These are phyloP conservation scores for Dasypus novemcinctus DNA, from an alignment of 2,113 vertebrate species.

Conservation along the genomic window DNA sequence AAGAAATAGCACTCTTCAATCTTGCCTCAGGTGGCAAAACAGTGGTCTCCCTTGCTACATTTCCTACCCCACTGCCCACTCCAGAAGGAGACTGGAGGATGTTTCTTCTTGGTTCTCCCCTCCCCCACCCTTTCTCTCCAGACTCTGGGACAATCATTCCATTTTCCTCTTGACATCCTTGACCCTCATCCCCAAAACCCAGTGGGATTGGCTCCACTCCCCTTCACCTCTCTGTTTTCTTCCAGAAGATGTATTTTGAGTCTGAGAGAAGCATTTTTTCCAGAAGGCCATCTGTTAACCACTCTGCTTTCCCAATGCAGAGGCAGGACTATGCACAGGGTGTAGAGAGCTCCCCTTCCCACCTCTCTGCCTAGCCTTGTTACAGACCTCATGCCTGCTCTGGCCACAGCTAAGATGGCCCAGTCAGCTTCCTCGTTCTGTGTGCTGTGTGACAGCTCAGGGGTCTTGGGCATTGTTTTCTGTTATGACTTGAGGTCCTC, in stretches of 20 bases:
- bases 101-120: background rate
- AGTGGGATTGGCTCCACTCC: conserved; percentile 68
- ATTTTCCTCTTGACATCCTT: background rate
- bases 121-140: background rate
- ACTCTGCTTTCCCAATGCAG: conserved; percentile 66
- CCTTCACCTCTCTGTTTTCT: conserved; percentile 61
- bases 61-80: background rate
- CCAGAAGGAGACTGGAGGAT: background rate
- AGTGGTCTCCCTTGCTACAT: background rate
- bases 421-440: background rate
- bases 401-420: conserved; percentile 43
- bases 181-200: background rate
- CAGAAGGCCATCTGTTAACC: conserved; percentile 41
- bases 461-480: background rate
- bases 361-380: conserved; percentile 80
- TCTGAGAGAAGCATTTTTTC: conserved; percentile 70
- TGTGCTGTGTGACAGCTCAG: conserved; percentile 57
- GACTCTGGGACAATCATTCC: conserved; percentile 76
- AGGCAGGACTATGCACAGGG: conserved; percentile 82
- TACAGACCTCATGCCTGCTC: conserved; percentile 85
- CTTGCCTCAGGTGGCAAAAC: background rate
- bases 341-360: conserved; percentile 68
- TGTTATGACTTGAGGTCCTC: conserved; percentile 42
- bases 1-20: background rate
- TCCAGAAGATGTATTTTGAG: conserved; percentile 66